Conservation (phyloP, 2,797 vertebrate genomes). For the Vultur gryphus region DNA sequence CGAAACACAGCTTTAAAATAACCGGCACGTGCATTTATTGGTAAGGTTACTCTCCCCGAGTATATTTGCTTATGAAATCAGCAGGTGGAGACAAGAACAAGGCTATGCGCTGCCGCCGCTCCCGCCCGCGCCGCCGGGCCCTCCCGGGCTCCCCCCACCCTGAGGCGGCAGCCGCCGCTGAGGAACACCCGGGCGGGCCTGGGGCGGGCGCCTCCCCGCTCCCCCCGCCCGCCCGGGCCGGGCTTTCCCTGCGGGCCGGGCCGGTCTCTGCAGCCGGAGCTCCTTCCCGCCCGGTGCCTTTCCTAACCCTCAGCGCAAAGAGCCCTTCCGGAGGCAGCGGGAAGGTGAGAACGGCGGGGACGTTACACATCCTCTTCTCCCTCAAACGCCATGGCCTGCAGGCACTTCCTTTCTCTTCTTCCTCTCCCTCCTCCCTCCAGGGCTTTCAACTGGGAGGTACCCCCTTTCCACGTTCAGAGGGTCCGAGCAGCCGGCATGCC, state of each 20-base stretch:
- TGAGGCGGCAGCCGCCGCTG: not conserved
- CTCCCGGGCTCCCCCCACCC: not conserved
- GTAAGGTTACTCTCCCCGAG: not conserved
- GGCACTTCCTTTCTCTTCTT: not conserved
- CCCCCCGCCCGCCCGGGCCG: too few relatives aligned
- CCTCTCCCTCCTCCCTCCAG: not conserved
- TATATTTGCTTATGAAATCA: not conserved
- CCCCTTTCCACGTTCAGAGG: fast-evolving
- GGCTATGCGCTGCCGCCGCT: not conserved
- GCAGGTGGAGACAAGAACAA: conserved; percentile 49
- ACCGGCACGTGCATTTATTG: not conserved
- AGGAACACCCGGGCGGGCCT: too few relatives aligned
- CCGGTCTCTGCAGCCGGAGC: not conserved
- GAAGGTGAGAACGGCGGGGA: too few relatives aligned
- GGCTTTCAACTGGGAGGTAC: not conserved
- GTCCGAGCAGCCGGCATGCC: not conserved
- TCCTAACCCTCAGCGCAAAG: too few relatives aligned
- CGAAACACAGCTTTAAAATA: not conserved
- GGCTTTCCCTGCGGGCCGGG: too few relatives aligned
- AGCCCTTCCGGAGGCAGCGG: not conserved
- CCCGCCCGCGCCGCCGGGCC: not conserved
- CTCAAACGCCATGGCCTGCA: not conserved
- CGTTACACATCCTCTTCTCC: too few relatives aligned
- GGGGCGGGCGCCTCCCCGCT: not conserved
- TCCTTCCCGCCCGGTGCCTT: not conserved